Conservation (phyloP, 2,888 invertebrate genomes). For the Xestia sexstrigata region DNA sequence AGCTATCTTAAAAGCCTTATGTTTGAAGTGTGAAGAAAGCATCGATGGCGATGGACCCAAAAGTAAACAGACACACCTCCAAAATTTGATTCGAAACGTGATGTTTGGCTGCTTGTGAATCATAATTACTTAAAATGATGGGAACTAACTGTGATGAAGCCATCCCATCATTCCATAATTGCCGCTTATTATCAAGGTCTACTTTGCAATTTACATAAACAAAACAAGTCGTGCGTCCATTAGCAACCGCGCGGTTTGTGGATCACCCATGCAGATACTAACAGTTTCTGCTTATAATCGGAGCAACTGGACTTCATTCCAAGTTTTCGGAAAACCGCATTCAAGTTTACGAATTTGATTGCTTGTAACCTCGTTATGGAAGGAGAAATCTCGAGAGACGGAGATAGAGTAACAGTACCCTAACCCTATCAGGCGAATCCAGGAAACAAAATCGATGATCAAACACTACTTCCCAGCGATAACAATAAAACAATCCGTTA, state of each 20-base stretch:
- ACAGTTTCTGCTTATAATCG: constrained; percentile 47
- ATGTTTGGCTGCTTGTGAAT: constrained; percentile 20
- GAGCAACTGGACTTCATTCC: constrained; percentile 45
- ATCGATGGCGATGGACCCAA: constrained; percentile 5
- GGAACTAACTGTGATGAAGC: constrained; percentile 46
- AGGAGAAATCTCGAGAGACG: neutral
- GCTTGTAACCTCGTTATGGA: neutral
- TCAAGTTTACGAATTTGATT: constrained; percentile 7
- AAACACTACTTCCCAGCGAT: constrained; percentile 34
- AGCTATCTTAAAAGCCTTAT: constrained; percentile 25
- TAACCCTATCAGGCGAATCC: neutral
- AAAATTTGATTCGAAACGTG: constrained; percentile 21
- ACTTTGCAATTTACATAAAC: constrained; percentile 57
- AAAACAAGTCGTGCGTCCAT: constrained; percentile 59
- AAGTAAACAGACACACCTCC: constrained; percentile 33
- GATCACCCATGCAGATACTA: constrained; percentile 53
- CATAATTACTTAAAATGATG: constrained; percentile 29
- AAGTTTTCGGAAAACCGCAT: constrained; percentile 9
- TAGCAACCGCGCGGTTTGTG: constrained; percentile 50
- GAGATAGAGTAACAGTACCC: neutral
- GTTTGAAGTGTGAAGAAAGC: constrained; percentile 38
- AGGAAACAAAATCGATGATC: constrained; percentile 18
- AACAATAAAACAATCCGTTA: constrained; percentile 32
- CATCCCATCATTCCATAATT: constrained; percentile 50
- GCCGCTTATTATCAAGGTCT: constrained; percentile 52